phyloP scores from a whole-genome alignment of 2,797 vertebrate genomes.

The Anguilla pacifica region DNA sequence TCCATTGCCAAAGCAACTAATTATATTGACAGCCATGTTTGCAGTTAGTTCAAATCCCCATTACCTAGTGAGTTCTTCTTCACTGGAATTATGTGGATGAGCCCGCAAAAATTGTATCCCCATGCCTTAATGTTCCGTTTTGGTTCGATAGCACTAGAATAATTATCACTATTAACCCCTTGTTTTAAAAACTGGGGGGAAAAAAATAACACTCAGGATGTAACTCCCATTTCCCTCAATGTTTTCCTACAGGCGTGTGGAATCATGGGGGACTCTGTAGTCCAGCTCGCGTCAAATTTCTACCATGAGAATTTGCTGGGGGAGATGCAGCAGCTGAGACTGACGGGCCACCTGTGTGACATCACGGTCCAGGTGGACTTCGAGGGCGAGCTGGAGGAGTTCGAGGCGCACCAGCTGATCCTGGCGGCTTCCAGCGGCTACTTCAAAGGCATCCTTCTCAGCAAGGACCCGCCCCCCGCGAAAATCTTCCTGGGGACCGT shows the following conservation, averaged over 20 bases:
- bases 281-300: constrained; percentile 82
- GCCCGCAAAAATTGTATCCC: neutral
- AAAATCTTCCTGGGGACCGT: constrained; percentile 79
- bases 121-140: neutral
- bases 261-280: constrained; percentile 79
- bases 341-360: constrained; percentile 85
- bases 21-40: neutral
- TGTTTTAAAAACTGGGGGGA: neutral
- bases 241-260: constrained; percentile 46
- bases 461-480: constrained; percentile 65
- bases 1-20: neutral
- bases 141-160: neutral
- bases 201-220: neutral
- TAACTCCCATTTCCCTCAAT: neutral
- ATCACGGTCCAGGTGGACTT: constrained; percentile 87
- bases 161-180: neutral
- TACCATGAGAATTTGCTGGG: constrained; percentile 82
- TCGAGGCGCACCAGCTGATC: constrained; percentile 88
- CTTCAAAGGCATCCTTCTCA: constrained; percentile 85
- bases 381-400: constrained; percentile 82
- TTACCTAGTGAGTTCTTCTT: neutral
- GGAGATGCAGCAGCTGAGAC: constrained; percentile 85
- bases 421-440: constrained; percentile 92
- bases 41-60: neutral
- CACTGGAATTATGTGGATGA: neutral